Conservation (phyloP, 2,113 vertebrate species). For the Rhineura floridana region DNA sequence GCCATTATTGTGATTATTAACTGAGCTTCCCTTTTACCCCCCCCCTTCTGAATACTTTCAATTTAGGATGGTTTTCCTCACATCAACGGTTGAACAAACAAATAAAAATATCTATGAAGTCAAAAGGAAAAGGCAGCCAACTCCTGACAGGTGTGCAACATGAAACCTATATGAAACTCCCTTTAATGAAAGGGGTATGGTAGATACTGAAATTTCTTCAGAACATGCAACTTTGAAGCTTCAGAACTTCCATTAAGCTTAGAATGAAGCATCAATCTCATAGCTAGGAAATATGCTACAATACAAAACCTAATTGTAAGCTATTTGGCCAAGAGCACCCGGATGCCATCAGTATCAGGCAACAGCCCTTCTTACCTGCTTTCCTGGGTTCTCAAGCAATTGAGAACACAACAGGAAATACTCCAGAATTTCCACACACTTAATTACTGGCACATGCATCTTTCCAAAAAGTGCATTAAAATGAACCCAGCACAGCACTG, state of each 20-base stretch:
- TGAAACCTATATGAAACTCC: background rate
- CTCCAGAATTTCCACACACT: background rate
- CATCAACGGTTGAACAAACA: background rate
- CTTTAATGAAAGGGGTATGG: background rate
- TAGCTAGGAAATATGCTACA: background rate
- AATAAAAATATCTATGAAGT: background rate
- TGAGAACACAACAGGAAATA: background rate
- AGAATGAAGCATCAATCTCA: background rate
- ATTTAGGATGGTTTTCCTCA: background rate
- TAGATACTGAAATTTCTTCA: background rate
- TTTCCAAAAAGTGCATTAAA: rapidly evolving
- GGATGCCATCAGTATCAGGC: background rate
- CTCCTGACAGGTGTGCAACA: background rate
- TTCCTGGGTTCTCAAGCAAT: background rate
- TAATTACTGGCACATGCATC: background rate
- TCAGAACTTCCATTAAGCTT: background rate
- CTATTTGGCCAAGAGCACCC: conserved; percentile 21
- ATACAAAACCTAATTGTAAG: background rate
- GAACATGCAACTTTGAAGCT: background rate
- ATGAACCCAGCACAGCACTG: rapidly evolving
- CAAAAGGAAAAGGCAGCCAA: background rate
- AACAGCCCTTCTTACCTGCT: background rate
- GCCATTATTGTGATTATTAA: background rate
- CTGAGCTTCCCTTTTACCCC: background rate
- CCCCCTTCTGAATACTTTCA: background rate